These are phyloP conservation scores for Morelia viridis DNA, from an alignment of 2,797 vertebrate species.

Conservation along the genomic window DNA sequence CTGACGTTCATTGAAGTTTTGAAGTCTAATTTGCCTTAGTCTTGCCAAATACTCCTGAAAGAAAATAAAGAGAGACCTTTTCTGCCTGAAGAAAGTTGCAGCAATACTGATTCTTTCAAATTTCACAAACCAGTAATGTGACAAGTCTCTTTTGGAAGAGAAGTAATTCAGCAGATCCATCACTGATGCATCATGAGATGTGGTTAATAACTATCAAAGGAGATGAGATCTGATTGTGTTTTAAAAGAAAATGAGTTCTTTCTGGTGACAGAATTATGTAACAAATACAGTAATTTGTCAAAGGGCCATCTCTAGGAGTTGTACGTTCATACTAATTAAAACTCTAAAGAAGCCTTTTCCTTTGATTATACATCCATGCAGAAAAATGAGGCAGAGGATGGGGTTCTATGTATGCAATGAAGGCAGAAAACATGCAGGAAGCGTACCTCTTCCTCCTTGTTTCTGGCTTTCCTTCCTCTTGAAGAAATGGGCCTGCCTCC, in stretches of 20 bases:
- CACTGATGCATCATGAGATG: not conserved
- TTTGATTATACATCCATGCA: constrained; percentile 71
- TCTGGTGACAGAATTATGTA: constrained; percentile 17
- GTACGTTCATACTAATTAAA: constrained; percentile 52
- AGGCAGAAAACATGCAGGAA: constrained; percentile 75
- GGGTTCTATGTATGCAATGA: constrained; percentile 50
- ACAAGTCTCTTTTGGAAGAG: not conserved
- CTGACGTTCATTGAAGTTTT: constrained; percentile 98
- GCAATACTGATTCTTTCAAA: not conserved
- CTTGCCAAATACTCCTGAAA: constrained; percentile 91
- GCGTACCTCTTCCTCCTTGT: constrained; percentile 99
- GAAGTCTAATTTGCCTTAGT: constrained; percentile 92
- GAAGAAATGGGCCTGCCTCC: constrained; percentile 85
- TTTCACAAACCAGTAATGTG: constrained; percentile 34
- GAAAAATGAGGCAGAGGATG: constrained; percentile 59
- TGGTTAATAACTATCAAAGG: constrained; percentile 19
- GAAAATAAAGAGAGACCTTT: constrained; percentile 36
- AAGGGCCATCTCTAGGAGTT: constrained; percentile 35
- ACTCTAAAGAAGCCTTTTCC: constrained; percentile 49
- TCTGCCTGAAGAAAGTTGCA: not conserved
- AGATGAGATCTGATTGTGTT: not conserved
- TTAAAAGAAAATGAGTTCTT: constrained; percentile 23
- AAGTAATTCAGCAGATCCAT: constrained; percentile 8
- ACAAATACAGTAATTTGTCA: constrained; percentile 55
- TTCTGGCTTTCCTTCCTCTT: constrained; percentile 90